Conservation (phyloP, 2,113 vertebrate species). For the Romanogobio albipinnatus region DNA sequence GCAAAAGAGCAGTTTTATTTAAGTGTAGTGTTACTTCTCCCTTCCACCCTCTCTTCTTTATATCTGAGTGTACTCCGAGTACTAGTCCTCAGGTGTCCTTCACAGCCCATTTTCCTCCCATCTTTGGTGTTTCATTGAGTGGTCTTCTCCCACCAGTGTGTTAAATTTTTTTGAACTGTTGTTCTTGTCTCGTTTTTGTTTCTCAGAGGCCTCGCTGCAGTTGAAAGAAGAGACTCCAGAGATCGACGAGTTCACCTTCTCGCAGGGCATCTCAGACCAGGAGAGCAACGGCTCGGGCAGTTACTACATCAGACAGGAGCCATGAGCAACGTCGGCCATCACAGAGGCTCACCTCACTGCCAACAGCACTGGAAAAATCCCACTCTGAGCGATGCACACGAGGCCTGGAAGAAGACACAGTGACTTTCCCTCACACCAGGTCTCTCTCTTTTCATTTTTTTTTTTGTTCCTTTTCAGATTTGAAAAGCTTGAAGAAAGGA, state of each 20-base stretch:
- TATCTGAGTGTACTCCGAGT: not conserved
- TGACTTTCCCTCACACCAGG: conserved; percentile 59
- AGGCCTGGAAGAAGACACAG: conserved; percentile 46
- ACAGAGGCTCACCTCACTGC: conserved; percentile 57
- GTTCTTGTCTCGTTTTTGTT: conserved; percentile 40
- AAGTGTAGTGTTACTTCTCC: not conserved
- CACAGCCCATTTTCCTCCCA: not conserved
- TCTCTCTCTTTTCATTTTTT: conserved; percentile 25
- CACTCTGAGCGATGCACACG: conserved; percentile 43
- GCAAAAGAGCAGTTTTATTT: not conserved
- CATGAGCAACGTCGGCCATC: conserved; percentile 70
- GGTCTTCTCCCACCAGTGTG: not conserved
- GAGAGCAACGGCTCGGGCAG: conserved; percentile 95
- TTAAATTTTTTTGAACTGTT: conserved; percentile 3
- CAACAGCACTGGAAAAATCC: conserved; percentile 60
- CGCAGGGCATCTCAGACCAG: conserved; percentile 93
- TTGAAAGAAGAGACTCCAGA: conserved; percentile 92
- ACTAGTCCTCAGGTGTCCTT: too few relatives aligned
- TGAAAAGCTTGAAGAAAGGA: conserved; percentile 73
- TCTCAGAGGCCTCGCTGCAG: conserved; percentile 85
- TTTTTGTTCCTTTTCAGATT: conserved; percentile 57
- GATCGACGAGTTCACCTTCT: conserved; percentile 90
- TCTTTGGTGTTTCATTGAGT: not conserved
- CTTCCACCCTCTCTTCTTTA: not conserved
- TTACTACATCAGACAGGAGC: conserved; percentile 97